A percentile compares a stretch with the other conserved stretches of the same genome.
Conservation (phyloP, 2,888 invertebrate genomes). For the Orgyia antiqua region DNA sequence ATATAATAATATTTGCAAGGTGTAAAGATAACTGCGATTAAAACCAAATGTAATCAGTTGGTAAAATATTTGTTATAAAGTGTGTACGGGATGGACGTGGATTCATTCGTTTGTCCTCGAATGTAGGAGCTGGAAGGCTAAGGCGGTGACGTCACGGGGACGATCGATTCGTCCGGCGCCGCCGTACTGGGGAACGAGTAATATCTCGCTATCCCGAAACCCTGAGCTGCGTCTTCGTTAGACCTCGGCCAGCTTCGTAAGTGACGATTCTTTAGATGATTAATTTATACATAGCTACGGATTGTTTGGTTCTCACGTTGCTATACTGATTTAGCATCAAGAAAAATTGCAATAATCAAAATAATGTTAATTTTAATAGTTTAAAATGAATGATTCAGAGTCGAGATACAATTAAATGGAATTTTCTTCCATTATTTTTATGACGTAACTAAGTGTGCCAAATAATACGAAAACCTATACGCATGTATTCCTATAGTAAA, state of each 20-base stretch:
- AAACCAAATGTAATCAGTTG: constrained; percentile 16
- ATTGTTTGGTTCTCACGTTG: constrained; percentile 34
- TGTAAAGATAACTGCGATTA: constrained; percentile 3
- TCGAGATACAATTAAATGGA: no score
- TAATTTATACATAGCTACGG: constrained; percentile 37
- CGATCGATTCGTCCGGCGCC: constrained; percentile 48
- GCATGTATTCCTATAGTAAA: no score
- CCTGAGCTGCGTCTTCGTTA: constrained; percentile 20
- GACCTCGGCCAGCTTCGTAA: constrained; percentile 24
- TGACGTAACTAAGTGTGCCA: no score
- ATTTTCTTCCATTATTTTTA: no score
- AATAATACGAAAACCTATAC: no score
- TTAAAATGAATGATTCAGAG: no score
- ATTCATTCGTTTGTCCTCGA: constrained; percentile 35
- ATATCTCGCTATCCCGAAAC: constrained; percentile 28
- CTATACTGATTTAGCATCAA: no score
- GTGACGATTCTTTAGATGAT: constrained; percentile 28
- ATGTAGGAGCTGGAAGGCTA: constrained; percentile 48
- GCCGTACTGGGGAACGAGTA: constrained; percentile 17
- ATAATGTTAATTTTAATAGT: no score
- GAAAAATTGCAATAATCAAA: no score
- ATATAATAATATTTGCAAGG: constrained; percentile 5
- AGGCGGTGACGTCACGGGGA: constrained; percentile 67
- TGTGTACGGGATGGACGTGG: constrained; percentile 12
- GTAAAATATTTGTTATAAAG: constrained; percentile 22